Conservation (phyloP, 2,113 vertebrate genomes). For the Plecotus auritus region DNA sequence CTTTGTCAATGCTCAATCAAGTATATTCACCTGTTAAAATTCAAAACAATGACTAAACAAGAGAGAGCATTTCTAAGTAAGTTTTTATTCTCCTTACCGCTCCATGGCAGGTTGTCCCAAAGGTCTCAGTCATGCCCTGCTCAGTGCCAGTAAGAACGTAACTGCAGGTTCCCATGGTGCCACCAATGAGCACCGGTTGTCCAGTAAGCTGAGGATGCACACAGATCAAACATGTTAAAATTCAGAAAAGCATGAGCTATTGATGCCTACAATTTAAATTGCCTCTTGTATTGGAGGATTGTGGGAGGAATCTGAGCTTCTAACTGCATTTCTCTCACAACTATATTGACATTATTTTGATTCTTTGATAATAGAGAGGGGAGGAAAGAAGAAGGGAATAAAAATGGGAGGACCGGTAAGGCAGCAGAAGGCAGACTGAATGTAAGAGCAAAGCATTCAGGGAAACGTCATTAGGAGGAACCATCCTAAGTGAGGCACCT, state of each 20-base stretch:
- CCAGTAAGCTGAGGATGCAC: conserved; percentile 89
- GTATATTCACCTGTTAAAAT: background rate
- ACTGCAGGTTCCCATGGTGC: conserved; percentile 99
- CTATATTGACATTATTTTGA: background rate
- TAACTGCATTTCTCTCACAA: background rate
- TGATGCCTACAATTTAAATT: background rate
- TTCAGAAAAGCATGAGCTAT: background rate
- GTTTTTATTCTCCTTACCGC: conserved; percentile 85
- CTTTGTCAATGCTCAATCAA: background rate
- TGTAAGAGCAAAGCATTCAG: background rate
- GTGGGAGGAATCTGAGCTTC: background rate
- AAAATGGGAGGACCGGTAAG: background rate
- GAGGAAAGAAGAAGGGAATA: background rate
- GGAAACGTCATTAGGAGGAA: background rate
- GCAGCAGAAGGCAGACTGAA: background rate
- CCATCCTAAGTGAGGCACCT: background rate
- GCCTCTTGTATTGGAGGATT: background rate
- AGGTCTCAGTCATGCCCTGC: conserved; percentile 97
- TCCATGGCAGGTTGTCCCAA: conserved; percentile 97
- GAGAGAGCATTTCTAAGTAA: background rate
- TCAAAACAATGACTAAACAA: background rate
- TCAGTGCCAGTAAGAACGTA: conserved; percentile 98
- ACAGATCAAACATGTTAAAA: background rate
- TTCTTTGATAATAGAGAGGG: background rate
- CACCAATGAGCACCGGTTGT: conserved; percentile 96